Evolutionary conservation across 2,113 vertebrate species (phyloP).

Genomic region (Guaruba guarouba): DNA sequence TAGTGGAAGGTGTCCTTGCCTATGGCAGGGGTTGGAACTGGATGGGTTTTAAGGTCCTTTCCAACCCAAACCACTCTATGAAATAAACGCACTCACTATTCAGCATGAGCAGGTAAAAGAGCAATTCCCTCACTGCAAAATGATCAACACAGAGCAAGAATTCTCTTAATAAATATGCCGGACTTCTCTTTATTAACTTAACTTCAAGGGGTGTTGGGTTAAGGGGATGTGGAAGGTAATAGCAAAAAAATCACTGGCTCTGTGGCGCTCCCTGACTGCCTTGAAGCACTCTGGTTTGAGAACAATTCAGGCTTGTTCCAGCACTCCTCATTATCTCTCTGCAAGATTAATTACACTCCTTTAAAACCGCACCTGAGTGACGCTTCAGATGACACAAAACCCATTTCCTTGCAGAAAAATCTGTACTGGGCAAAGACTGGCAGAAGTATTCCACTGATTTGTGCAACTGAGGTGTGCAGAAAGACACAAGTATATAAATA

Average conservation of each 20-base stretch:
- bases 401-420: background rate
- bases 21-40: background rate
- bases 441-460: background rate
- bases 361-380: background rate
- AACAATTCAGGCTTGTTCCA: background rate
- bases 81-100: background rate
- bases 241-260: background rate
- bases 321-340: background rate
- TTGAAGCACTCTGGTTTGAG: background rate
- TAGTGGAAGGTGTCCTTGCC: background rate
- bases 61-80: background rate
- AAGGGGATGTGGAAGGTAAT: background rate
- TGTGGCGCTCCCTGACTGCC: background rate
- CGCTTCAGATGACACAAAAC: background rate
- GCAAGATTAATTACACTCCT: background rate
- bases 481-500: background rate
- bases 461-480: background rate
- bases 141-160: background rate
- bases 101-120: accelerated
- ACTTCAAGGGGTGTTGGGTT: background rate
- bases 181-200: background rate
- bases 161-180: background rate
- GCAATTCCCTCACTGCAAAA: accelerated
- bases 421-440: background rate
- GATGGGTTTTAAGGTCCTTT: background rate